phyloP scores from a whole-genome alignment of 23 tunicate genomes.

The Phallusia fumigata region DNA sequence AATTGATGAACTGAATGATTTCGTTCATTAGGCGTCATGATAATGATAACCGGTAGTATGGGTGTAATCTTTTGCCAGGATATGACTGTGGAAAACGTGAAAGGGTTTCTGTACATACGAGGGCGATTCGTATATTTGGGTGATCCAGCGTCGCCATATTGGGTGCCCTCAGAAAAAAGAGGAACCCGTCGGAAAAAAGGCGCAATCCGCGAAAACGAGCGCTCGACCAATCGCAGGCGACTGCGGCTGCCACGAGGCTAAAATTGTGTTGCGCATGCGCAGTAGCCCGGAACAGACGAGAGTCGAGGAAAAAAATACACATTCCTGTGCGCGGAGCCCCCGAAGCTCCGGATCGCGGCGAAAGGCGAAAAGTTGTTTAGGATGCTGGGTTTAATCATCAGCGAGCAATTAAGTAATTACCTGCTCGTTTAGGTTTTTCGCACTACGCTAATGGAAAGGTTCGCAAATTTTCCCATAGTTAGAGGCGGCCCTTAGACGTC shows the following conservation, averaged over 20 bases:
- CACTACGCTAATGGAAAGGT: neutral
- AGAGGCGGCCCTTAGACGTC: neutral
- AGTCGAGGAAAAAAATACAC: neutral
- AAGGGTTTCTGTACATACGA: neutral
- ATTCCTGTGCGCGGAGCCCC: conserved; percentile 14
- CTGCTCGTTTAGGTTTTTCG: neutral
- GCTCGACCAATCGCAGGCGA: neutral
- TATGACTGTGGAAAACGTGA: neutral
- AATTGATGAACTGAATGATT: too few relatives aligned
- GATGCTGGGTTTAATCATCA: neutral
- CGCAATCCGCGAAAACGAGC: neutral
- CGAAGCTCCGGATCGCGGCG: neutral
- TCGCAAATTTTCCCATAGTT: neutral
- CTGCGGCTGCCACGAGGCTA: neutral
- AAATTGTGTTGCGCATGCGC: too few relatives aligned
- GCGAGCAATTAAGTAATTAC: neutral
- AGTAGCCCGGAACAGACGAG: too few relatives aligned
- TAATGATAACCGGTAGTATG: too few relatives aligned
- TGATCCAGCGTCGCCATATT: neutral
- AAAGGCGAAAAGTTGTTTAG: neutral
- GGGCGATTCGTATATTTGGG: neutral
- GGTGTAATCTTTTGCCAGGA: neutral
- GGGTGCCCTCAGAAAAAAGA: neutral
- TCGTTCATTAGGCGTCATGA: too few relatives aligned
- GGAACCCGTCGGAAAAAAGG: neutral